A percentile compares a stretch with the other conserved stretches of the same genome.
phyloP scores from a whole-genome alignment of 2,113 vertebrate species.

The Pelecanoides urinatrix region DNA sequence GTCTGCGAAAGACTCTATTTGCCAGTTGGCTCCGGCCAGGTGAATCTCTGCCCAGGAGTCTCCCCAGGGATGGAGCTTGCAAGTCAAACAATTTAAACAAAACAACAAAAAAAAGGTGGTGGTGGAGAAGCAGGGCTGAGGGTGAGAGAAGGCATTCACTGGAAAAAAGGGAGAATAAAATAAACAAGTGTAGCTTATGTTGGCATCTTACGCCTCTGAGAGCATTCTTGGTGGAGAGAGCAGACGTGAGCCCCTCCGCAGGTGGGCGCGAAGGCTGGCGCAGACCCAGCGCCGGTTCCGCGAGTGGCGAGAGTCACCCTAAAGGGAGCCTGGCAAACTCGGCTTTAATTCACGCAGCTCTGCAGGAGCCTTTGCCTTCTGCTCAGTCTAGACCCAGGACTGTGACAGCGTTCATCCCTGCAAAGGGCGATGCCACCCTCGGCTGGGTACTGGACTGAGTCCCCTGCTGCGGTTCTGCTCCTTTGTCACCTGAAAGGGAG shows the following conservation, averaged over 20 bases:
- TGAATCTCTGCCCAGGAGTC: constrained; percentile 39
- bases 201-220: not conserved
- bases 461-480: not conserved
- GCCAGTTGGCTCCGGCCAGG: constrained; percentile 65
- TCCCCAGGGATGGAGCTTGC: constrained; percentile 30
- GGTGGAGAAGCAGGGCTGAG: not conserved
- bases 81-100: constrained; percentile 31
- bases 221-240: not conserved
- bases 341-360: not conserved
- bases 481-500: not conserved
- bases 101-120: not conserved
- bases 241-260: not conserved
- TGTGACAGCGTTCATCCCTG: not conserved
- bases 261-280: not conserved
- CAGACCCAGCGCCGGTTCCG: not conserved
- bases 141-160: constrained; percentile 22
- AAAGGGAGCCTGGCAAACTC: not conserved
- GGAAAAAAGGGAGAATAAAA: constrained; percentile 31
- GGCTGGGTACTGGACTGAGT: rapidly evolving
- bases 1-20: constrained; percentile 52
- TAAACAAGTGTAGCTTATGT: constrained; percentile 48
- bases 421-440: not conserved
- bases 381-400: not conserved
- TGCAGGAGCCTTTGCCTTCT: not conserved
- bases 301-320: not conserved